Base-by-base conservation (phyloP, 2,888 invertebrate species). In the Rhimphoctona megacephalus region DNA sequence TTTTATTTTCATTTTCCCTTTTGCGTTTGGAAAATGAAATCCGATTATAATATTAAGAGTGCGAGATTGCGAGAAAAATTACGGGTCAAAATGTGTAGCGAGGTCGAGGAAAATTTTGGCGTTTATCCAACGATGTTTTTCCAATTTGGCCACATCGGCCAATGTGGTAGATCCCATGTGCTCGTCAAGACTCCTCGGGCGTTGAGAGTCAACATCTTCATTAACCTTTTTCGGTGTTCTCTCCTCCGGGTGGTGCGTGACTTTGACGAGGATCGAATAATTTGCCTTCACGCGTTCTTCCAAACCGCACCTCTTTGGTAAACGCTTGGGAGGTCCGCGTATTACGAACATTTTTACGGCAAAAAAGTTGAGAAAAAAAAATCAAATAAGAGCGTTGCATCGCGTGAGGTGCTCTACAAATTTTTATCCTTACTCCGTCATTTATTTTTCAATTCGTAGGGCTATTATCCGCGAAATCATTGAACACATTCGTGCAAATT, bases 261-360 rank as follows among this genome's bases (percentile, higher is more conserved):
- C 88, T 70, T 88, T 88, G 88, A 88, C 87, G 87, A 87, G 87
- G 88, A 88, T 88, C 88, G 85, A 78, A 72, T 87, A 88, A 88
- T 88, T 88, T 87, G 85, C 84, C 77, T 84, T 84, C 78, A 76
- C 86, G 81, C 84, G 81, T 79, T 79, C 67, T 61, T 46, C 25
- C 78, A 54, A 61, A 66, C 57, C 78, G 22, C 74, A 30, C 67
- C 79, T 83, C 49, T 87, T 81, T 64, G 76, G 76, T 61, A 74
- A 77, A 70, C 36, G 73, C 81, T 74, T 84, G 84, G 86, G 86
- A 86, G 86, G 86, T 84, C 86, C 57, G 22, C 30, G 67, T n/a
- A 25, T 74, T 61, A 61, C 61, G 30, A 69, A 39, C 49, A 69
- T 79, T 43, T 79, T 84, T 84, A 73, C 22, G 69, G 66, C 6